Conservation (phyloP, 2,797 vertebrate species). For the Crax fasciolata region DNA sequence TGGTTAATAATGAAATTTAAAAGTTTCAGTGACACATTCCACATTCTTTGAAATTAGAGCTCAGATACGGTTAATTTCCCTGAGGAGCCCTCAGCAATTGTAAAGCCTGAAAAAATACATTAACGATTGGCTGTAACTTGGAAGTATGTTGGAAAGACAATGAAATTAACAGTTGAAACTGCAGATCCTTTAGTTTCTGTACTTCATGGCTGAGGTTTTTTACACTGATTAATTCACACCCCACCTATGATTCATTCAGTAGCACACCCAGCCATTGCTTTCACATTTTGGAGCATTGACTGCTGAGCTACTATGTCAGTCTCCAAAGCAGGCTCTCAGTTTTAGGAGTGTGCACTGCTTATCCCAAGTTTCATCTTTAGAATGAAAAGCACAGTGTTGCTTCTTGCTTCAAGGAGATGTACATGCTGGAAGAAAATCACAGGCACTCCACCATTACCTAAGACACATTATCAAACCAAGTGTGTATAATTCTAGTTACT, state of each 20-base stretch:
- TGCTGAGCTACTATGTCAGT: slow-evolving; percentile 45
- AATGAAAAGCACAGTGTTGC: background rate
- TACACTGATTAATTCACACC: slow-evolving; percentile 58
- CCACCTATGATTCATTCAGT: slow-evolving; percentile 60
- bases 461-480: background rate
- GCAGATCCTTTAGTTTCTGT: slow-evolving; percentile 39
- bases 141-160: slow-evolving; percentile 17
- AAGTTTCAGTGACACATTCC: background rate
- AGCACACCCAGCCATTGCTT: slow-evolving; percentile 40
- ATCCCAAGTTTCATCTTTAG: background rate
- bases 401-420: background rate
- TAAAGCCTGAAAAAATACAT: background rate
- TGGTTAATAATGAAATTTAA: slow-evolving; percentile 11
- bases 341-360: background rate
- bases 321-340: background rate
- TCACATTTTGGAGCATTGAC: slow-evolving; percentile 31
- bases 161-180: slow-evolving; percentile 35
- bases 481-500: background rate
- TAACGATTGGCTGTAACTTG: background rate
- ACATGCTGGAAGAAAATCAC: background rate
- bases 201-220: slow-evolving; percentile 18
- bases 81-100: background rate
- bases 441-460: background rate
- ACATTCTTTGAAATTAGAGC: slow-evolving; percentile 10
- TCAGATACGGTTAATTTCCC: slow-evolving; percentile 4